Evolutionary conservation across 2,888 invertebrate genomes (phyloP).

Genomic region (Teleogryllus oceanicus): DNA sequence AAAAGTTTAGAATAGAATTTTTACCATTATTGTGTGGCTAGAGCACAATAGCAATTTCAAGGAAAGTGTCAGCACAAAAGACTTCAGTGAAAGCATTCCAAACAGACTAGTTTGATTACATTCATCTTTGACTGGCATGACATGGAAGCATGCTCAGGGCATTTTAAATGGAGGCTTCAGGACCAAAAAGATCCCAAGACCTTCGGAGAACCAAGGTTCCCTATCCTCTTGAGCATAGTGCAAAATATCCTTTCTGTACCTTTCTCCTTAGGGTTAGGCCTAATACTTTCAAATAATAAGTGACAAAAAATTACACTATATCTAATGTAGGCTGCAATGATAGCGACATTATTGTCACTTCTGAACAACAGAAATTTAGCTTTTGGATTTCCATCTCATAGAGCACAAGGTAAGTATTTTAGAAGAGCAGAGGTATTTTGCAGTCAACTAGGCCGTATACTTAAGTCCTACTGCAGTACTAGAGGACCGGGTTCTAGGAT

Average conservation of each 20-base stretch:
- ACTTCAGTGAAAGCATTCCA: not conserved
- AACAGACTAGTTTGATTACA: not conserved
- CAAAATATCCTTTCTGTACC: not conserved
- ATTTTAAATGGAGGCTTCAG: not conserved
- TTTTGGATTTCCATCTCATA: not conserved
- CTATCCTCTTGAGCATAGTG: not conserved
- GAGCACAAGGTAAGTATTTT: not conserved
- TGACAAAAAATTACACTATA: not conserved
- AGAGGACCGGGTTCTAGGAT: not conserved
- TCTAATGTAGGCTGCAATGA: not conserved
- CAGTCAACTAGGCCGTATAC: constrained; percentile 10
- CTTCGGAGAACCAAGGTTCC: not conserved
- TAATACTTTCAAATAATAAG: not conserved
- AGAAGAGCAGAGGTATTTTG: not conserved
- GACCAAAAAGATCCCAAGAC: not conserved
- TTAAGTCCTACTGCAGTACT: not conserved
- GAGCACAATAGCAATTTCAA: constrained; percentile 18
- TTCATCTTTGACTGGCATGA: not conserved
- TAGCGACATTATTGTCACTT: not conserved
- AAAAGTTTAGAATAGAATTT: not conserved
- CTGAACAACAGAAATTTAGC: not conserved
- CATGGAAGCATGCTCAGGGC: not conserved
- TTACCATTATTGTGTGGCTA: not conserved
- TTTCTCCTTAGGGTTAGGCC: not conserved
- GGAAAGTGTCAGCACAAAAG: not conserved